Evolutionary conservation across 2,888 invertebrate species (phyloP), one percentile per base, ranked within the genome.

Genomic region (Tetramorium bicarinatum): DNA sequence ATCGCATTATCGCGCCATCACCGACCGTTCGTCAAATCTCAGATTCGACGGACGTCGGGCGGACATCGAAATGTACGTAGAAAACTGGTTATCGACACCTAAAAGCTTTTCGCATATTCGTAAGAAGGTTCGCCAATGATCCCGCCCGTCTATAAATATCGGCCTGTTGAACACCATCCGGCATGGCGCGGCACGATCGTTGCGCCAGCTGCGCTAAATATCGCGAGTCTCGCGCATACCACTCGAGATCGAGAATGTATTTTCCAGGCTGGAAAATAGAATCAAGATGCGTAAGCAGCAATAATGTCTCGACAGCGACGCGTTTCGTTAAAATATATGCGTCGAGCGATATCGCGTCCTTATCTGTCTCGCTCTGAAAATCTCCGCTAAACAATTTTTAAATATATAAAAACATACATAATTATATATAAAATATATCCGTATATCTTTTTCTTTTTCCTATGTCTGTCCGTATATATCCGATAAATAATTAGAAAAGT

Each of bases 111-210:
- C 29, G 91, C 90, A 84, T 52, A 86, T 92, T 92, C 91, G 89
- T 92, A 90, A 90, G 91, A 91, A 92, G 93, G 92, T 92, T 92
- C 89, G 86, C 72, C 56, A 41, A 67, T 67, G 47, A 47, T 67
- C 18, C 29, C 18, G 86, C 52, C 52, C 87, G 85, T 93, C 94
- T 94, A 93, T 93, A 92, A 94, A 94, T 93, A 94, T 92, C 93
- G 86, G 90, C 71, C 88, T 87, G 91, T 93, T 93, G 91, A 92
- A 93, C 91, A 84, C 89, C 88, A 89, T 91, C 92, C 92, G 91
- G 91, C 93, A 91, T 91, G 87, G 82, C 81, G 52, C 38, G 81
- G 69, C 13, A 41, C 71, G 79, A 80, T 82, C 72, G 86, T 87
- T 86, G 90, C 90, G 92, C 91, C 90, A 87, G 87, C 85, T 83